These are phyloP conservation scores for Holocentrus rufus DNA, from an alignment of 2,797 vertebrate species.

Conservation along the genomic window DNA sequence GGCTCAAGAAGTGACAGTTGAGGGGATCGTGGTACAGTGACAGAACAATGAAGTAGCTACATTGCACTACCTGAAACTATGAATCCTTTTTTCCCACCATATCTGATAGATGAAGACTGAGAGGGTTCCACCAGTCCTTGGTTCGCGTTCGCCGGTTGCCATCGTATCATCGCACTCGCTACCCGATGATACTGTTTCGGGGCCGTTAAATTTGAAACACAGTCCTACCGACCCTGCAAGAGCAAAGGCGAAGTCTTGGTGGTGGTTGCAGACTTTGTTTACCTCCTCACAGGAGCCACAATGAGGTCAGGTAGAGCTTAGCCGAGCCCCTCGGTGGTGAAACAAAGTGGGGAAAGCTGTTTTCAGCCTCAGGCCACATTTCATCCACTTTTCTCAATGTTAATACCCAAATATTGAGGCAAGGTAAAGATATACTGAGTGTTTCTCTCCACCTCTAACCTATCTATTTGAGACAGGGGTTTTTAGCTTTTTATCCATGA, in stretches of 20 bases:
- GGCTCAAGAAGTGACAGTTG: slow-evolving; percentile 36
- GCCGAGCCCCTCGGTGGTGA: slow-evolving; percentile 42
- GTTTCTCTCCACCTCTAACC: slow-evolving; percentile 64
- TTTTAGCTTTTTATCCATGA: slow-evolving; percentile 60
- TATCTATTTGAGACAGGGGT: slow-evolving; percentile 59
- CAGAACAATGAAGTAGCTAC: slow-evolving; percentile 73
- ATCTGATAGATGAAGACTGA: slow-evolving; percentile 16
- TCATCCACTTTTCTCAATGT: slow-evolving; percentile 44
- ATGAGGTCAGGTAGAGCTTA: slow-evolving; percentile 59
- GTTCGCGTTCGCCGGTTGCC: slow-evolving; percentile 22
- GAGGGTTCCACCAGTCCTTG: background rate
- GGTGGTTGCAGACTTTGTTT: slow-evolving; percentile 40
- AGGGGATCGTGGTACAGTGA: slow-evolving; percentile 54
- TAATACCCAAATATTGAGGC: slow-evolving; percentile 58
- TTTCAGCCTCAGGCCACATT: slow-evolving; percentile 56
- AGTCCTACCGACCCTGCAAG: slow-evolving; percentile 5
- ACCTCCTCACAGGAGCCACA: slow-evolving; percentile 40
- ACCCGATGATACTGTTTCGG: background rate
- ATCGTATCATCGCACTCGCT: background rate
- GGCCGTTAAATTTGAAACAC: slow-evolving; percentile 7
- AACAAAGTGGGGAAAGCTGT: slow-evolving; percentile 60
- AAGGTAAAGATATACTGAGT: slow-evolving; percentile 40
- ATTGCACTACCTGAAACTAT: slow-evolving; percentile 69
- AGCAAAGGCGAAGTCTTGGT: slow-evolving; percentile 37
- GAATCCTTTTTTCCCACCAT: slow-evolving; percentile 9